Percentiles rank a stretch among this genome's conserved stretches.
Conservation (phyloP, 2,797 vertebrate species). For the Epinephelus awoara region DNA sequence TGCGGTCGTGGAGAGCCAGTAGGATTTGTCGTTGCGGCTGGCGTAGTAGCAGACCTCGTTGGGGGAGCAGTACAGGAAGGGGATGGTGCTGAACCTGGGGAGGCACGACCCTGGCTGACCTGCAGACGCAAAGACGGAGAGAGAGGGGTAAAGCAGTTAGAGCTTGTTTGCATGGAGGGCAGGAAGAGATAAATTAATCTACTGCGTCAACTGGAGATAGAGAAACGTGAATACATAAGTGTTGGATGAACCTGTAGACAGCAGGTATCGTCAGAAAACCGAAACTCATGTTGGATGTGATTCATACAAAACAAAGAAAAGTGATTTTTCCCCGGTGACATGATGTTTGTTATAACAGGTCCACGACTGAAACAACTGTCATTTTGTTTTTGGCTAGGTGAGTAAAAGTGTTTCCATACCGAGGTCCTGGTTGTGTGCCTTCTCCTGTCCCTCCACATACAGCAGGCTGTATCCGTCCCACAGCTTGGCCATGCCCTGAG, state of each 20-base stretch:
- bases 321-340: no score
- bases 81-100: constrained; percentile 96
- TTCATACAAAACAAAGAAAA: no score
- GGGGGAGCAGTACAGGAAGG: constrained; percentile 97
- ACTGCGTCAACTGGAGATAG: no score
- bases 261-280: no score
- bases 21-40: constrained; percentile 96
- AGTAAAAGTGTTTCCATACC: constrained; percentile 79
- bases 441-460: constrained; percentile 96
- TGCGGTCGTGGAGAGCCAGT: constrained; percentile 96
- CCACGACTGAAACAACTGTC: no score
- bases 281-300: no score
- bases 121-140: constrained; percentile 59
- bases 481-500: constrained; percentile 91
- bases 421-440: constrained; percentile 96
- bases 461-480: constrained; percentile 97
- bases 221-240: no score
- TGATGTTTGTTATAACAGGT: no score
- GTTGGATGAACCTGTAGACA: no score
- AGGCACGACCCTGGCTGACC: constrained; percentile 96
- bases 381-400: no score
- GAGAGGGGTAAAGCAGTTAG: background rate
- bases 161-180: background rate
- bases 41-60: constrained; percentile 95
- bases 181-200: no score